Evolutionary conservation across 2,113 vertebrate genomes (phyloP).

Genomic region (Chamaea fasciata): DNA sequence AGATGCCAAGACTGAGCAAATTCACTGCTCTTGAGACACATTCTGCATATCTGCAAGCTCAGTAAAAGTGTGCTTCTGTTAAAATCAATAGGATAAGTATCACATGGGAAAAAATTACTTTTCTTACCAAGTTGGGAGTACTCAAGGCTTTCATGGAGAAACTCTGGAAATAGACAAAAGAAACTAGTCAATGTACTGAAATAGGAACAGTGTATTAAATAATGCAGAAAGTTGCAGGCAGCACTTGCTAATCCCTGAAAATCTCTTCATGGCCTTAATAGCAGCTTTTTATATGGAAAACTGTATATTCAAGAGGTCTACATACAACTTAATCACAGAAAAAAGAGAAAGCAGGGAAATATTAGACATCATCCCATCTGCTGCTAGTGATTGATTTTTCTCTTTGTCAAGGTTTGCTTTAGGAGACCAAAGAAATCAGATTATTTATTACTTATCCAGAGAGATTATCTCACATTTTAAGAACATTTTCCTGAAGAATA

Average conservation of each 20-base stretch:
- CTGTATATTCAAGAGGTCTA: neutral
- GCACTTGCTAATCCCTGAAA: slow-evolving; percentile 23
- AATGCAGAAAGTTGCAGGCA: neutral
- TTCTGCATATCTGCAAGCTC: neutral
- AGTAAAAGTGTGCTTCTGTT: neutral
- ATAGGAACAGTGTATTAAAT: neutral
- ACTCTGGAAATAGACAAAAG: slow-evolving; percentile 33
- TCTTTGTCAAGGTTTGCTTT: neutral
- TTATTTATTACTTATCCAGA: neutral
- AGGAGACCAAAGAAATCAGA: neutral
- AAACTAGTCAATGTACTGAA: neutral
- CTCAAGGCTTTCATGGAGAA: neutral
- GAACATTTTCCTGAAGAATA: neutral
- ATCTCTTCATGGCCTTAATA: slow-evolving; percentile 23
- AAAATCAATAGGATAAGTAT: neutral
- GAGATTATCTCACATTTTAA: neutral
- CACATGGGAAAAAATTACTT: neutral
- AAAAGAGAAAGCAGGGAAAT: neutral
- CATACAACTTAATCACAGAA: slow-evolving; percentile 7
- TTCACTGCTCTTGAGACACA: neutral
- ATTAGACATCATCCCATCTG: neutral
- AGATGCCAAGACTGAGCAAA: neutral
- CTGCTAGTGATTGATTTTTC: neutral
- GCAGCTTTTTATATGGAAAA: slow-evolving; percentile 34
- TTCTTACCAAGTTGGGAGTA: slow-evolving; percentile 34